phyloP scores from a whole-genome alignment of 1,140 invertebrate genomes.

The Arion vulgaris region DNA sequence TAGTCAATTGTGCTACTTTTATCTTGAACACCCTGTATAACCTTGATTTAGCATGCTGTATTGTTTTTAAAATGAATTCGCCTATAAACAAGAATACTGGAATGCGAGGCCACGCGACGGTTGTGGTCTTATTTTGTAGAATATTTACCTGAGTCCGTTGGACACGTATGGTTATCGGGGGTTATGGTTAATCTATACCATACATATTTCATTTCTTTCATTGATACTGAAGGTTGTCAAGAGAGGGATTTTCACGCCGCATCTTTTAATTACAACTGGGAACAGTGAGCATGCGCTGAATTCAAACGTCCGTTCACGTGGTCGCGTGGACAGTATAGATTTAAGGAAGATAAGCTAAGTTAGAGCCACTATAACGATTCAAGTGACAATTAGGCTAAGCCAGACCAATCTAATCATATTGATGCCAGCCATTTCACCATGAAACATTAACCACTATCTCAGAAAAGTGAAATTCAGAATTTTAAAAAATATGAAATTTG shows the following conservation, averaged over 20 bases:
- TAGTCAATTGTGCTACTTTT: no score
- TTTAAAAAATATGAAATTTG: background rate
- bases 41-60: no score
- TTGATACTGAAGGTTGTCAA: no score
- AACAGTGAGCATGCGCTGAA: background rate
- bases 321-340: background rate
- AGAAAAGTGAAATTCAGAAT: background rate
- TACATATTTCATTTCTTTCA: no score
- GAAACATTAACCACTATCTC: background rate
- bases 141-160: no score
- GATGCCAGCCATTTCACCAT: background rate
- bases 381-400: constrained; percentile 10
- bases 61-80: no score
- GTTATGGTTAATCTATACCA: no score
- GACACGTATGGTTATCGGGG: no score
- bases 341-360: background rate
- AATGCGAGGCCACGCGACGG: no score
- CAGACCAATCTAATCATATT: constrained; percentile 3
- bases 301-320: background rate
- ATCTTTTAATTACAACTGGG: background rate
- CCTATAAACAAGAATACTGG: no score
- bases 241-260: background rate
- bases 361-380: background rate
- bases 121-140: no score
- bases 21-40: no score